Conservation (phyloP, 2,888 invertebrate genomes). For the Tetrapedia diversipes region DNA sequence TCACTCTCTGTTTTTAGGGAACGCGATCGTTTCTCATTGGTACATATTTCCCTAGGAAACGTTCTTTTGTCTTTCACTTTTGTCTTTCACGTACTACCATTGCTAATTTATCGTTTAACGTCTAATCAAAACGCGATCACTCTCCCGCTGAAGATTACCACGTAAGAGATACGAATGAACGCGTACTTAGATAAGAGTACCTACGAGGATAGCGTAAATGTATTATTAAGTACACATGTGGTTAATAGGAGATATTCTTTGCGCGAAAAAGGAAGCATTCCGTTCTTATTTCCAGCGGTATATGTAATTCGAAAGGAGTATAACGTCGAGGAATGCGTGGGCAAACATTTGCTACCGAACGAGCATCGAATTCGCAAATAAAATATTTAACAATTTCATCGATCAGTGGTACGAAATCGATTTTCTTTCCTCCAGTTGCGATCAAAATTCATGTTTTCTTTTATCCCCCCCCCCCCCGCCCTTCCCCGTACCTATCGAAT, state of each 20-base stretch:
- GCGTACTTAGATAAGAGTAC: slow-evolving; percentile 48
- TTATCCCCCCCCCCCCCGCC: not conserved
- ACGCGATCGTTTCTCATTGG: not conserved
- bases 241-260: slow-evolving; percentile 46
- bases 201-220: slow-evolving; percentile 43
- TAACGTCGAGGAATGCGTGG: slow-evolving; percentile 1
- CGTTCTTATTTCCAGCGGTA: slow-evolving; percentile 22
- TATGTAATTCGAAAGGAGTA: not conserved
- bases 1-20: slow-evolving; percentile 3
- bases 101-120: slow-evolving; percentile 30
- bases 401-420: not conserved
- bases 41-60: not conserved
- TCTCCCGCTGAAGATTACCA: slow-evolving; percentile 15
- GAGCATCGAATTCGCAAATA: slow-evolving; percentile 2
- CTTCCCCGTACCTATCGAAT: not conserved
- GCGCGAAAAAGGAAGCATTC: slow-evolving; percentile 5
- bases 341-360: not conserved
- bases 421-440: not conserved
- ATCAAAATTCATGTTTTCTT: not conserved
- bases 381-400: too few relatives aligned
- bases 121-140: slow-evolving; percentile 62
- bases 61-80: not conserved
- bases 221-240: slow-evolving; percentile 56
- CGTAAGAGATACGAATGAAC: slow-evolving; percentile 38
- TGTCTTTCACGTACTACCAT: not conserved